phyloP scores from a whole-genome alignment of 2,113 vertebrate species.

The Panthera uncia region DNA sequence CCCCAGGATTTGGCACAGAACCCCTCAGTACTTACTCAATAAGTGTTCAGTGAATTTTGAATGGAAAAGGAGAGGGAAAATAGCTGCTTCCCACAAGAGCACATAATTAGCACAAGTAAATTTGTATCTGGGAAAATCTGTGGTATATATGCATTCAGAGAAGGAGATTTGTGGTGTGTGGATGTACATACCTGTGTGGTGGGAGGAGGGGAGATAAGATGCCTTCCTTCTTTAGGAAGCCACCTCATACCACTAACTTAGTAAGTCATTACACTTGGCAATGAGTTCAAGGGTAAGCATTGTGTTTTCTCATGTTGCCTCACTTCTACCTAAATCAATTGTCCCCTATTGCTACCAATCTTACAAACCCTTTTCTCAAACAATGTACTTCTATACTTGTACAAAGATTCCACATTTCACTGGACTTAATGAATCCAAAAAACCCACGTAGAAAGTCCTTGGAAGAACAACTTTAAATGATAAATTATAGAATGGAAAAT shows the following conservation, averaged over 20 bases:
- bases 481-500: not conserved
- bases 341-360: not conserved
- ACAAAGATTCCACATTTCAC: not conserved
- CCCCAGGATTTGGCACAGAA: not conserved
- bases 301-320: not conserved
- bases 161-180: not conserved
- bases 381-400: not conserved
- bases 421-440: constrained; percentile 29
- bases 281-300: not conserved
- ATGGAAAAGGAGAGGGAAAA: not conserved
- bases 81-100: not conserved
- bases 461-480: not conserved
- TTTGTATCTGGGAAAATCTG: not conserved
- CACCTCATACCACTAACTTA: not conserved
- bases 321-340: not conserved
- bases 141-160: not conserved
- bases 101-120: not conserved
- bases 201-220: not conserved
- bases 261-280: not conserved
- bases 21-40: not conserved
- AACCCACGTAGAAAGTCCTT: not conserved
- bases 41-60: not conserved
- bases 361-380: not conserved
- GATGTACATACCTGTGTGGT: too few species aligned
- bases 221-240: not conserved